These are phyloP conservation scores for Epirrita christyi DNA, from an alignment of 2,888 invertebrate species.

Conservation along the genomic window DNA sequence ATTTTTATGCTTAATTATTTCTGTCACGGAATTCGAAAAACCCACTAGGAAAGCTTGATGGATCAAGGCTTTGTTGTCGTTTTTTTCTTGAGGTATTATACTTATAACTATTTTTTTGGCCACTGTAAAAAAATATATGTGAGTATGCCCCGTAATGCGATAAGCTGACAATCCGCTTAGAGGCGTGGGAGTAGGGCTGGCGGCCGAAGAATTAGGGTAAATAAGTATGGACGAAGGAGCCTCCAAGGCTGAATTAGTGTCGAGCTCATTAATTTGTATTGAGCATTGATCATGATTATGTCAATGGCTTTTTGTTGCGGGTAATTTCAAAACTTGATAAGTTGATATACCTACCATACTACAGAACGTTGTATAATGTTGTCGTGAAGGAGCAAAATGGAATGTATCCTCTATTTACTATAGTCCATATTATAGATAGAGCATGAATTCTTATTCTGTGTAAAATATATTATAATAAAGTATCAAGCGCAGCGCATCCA, in stretches of 20 bases:
- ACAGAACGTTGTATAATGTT: too few relatives aligned
- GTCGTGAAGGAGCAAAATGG: slow-evolving; percentile 1
- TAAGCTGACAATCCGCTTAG: slow-evolving; percentile 82
- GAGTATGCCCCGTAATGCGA: slow-evolving; percentile 69
- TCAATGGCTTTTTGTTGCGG: slow-evolving; percentile 14
- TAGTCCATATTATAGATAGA: slow-evolving; percentile 3
- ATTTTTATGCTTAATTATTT: slow-evolving; percentile 80
- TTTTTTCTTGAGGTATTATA: slow-evolving; percentile 63
- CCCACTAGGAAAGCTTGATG: slow-evolving; percentile 72
- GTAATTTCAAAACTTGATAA: slow-evolving; percentile 3
- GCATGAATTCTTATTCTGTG: slow-evolving; percentile 3
- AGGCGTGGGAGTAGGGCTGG: slow-evolving; percentile 61
- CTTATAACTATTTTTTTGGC: slow-evolving; percentile 71
- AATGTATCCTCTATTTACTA: slow-evolving; percentile 2
- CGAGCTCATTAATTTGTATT: slow-evolving; percentile 30
- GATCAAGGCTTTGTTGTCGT: slow-evolving; percentile 74
- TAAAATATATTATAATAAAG: slow-evolving; percentile 8
- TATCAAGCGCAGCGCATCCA: slow-evolving; percentile 12
- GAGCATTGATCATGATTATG: slow-evolving; percentile 21
- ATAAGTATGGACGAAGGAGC: slow-evolving; percentile 68
- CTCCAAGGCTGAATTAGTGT: slow-evolving; percentile 34
- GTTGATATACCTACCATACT: neutral
- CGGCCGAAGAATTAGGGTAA: slow-evolving; percentile 68
- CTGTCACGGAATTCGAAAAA: slow-evolving; percentile 82
- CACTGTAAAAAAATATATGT: slow-evolving; percentile 74